phyloP scores from a whole-genome alignment of 2,797 vertebrate species.

The Intellagama lesueurii region DNA sequence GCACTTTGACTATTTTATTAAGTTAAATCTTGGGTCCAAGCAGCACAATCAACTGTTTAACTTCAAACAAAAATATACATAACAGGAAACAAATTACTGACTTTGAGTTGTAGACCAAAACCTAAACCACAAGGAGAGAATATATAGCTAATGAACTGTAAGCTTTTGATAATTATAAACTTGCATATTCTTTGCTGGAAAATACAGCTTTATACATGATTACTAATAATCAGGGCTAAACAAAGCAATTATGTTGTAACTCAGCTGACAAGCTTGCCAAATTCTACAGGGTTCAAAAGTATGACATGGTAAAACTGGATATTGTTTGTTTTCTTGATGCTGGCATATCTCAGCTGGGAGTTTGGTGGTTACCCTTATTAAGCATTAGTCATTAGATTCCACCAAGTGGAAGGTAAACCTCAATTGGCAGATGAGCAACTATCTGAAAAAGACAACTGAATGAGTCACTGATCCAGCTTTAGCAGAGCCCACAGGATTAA shows the following conservation, averaged over 20 bases:
- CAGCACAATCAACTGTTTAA: constrained; percentile 5
- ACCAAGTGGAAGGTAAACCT: constrained; percentile 74
- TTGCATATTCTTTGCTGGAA: neutral
- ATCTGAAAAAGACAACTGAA: constrained; percentile 73
- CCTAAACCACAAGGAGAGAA: neutral
- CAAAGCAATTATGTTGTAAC: constrained; percentile 57
- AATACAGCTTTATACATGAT: constrained; percentile 35
- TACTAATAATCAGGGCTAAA: constrained; percentile 55
- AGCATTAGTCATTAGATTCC: constrained; percentile 71
- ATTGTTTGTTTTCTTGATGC: constrained; percentile 34
- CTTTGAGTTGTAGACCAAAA: constrained; percentile 1
- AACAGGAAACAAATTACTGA: constrained; percentile 21
- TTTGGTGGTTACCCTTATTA: constrained; percentile 67
- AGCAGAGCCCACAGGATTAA: constrained; percentile 66
- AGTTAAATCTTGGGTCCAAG: constrained; percentile 42
- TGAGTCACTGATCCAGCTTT: constrained; percentile 76
- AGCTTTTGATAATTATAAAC: constrained; percentile 9
- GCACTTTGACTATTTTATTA: constrained; percentile 44
- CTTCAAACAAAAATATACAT: constrained; percentile 41
- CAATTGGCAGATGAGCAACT: constrained; percentile 76
- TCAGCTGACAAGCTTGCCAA: constrained; percentile 18
- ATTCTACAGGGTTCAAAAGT: constrained; percentile 50
- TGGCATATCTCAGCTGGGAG: constrained; percentile 67
- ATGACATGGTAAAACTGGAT: constrained; percentile 33
- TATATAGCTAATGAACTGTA: neutral